phyloP scores from a whole-genome alignment of 2,797 vertebrate genomes.

The Gymnothorax reevesii region DNA sequence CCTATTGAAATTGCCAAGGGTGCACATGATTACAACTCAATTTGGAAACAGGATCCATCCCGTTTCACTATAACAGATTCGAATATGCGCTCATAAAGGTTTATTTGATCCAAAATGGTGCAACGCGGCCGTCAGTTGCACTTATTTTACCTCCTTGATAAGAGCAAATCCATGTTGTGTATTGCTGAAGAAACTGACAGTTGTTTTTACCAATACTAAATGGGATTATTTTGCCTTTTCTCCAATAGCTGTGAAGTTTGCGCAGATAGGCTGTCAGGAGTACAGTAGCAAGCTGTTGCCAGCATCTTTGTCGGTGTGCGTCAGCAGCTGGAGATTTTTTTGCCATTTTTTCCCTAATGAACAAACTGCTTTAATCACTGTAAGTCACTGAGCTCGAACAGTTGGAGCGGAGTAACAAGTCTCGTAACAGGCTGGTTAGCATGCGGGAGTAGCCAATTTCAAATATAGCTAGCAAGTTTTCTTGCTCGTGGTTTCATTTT shows the following conservation, averaged over 20 bases:
- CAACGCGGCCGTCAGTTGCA: conserved; percentile 37
- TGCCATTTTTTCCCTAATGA: conserved; percentile 63
- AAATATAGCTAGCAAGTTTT: not conserved
- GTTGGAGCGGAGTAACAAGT: conserved; percentile 51
- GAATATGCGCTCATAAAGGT: not conserved
- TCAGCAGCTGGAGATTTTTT: conserved; percentile 42
- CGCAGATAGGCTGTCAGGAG: conserved; percentile 48
- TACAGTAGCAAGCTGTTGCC: conserved; percentile 57
- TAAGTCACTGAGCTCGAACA: conserved; percentile 53
- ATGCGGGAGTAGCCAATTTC: conserved; percentile 24
- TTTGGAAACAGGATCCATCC: conserved; percentile 51
- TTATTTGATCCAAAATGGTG: conserved; percentile 65
- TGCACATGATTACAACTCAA: not conserved
- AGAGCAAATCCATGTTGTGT: conserved; percentile 25
- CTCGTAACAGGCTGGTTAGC: conserved; percentile 34
- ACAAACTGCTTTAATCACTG: conserved; percentile 52
- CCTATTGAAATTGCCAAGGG: conserved; percentile 30
- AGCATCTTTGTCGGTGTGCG: conserved; percentile 58
- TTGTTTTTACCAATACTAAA: conserved; percentile 49
- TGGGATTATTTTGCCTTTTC: not conserved
- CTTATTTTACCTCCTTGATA: conserved; percentile 3
- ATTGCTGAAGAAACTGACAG: conserved; percentile 38
- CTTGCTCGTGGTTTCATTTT: conserved; percentile 13
- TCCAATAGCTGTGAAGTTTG: conserved; percentile 56
- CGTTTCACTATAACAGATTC: conserved; percentile 7